Conservation (phyloP, 2,797 vertebrate species). For the Clamator glandarius region DNA sequence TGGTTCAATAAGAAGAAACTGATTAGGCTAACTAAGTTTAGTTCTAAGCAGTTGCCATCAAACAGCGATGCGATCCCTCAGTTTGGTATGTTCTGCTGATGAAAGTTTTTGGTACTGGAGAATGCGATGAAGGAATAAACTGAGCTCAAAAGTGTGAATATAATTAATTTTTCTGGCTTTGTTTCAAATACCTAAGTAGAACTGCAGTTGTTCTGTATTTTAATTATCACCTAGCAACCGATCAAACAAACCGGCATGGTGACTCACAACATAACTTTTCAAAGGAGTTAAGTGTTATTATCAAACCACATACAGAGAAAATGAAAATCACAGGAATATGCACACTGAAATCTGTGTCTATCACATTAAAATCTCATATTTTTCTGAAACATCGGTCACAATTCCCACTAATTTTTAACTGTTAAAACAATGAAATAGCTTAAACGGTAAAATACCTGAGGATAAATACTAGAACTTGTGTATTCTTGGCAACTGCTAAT, state of each 20-base stretch:
- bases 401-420: too few species aligned
- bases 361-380: not conserved
- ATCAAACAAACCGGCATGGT: not conserved
- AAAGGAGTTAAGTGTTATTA: not conserved
- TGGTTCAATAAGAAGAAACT: constrained; percentile 33
- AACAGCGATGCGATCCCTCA: not conserved
- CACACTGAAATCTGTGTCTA: not conserved
- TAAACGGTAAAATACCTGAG: not conserved
- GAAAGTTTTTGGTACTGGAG: not conserved
- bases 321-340: not conserved
- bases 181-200: not conserved
- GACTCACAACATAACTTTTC: not conserved
- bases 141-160: not conserved
- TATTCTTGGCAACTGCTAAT: not conserved
- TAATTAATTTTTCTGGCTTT: constrained; percentile 10
- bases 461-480: not conserved
- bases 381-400: not conserved
- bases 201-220: not conserved
- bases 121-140: not conserved
- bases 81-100: not conserved
- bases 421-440: too few species aligned
- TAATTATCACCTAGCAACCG: not conserved
- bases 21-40: not conserved
- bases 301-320: not conserved
- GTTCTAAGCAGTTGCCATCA: constrained; percentile 39